A percentile compares a stretch with the other conserved stretches of the same genome.
phyloP scores from a whole-genome alignment of 2,113 vertebrate genomes.

The Irena cyanogastra region DNA sequence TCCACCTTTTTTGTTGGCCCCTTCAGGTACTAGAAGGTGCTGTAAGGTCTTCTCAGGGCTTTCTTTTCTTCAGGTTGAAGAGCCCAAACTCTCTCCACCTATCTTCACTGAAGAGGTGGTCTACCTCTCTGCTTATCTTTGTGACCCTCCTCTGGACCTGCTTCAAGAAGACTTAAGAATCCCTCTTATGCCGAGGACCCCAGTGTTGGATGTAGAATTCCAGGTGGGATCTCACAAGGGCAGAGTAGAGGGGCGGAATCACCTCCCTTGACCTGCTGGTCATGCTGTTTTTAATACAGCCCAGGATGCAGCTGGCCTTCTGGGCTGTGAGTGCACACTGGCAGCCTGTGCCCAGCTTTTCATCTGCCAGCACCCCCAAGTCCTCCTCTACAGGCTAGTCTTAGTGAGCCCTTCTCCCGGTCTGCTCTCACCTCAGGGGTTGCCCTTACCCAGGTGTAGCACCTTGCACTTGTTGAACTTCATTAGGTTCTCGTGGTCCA shows the following conservation, averaged over 20 bases:
- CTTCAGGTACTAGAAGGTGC: neutral
- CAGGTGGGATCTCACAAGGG: neutral
- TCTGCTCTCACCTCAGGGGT: neutral
- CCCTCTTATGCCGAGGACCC: neutral
- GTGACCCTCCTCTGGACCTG: neutral
- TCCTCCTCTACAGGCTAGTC: neutral
- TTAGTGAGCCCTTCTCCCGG: neutral
- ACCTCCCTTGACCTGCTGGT: neutral
- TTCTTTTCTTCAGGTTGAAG: neutral
- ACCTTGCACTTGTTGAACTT: neutral
- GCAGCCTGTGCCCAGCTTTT: fast-evolving
- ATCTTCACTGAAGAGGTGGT: neutral
- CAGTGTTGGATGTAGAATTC: neutral
- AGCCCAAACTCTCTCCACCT: neutral
- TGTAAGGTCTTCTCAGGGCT: neutral
- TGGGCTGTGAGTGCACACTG: neutral
- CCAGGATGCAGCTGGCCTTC: neutral
- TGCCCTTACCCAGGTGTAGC: neutral
- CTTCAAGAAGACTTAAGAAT: neutral
- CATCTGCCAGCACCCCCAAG: too few species aligned
- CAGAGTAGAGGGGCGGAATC: neutral
- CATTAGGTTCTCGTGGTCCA: neutral
- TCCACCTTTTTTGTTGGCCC: neutral
- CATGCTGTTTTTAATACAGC: neutral
- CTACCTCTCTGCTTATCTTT: neutral